phyloP scores from a whole-genome alignment of 2,888 invertebrate genomes.

The Eulithis testata region DNA sequence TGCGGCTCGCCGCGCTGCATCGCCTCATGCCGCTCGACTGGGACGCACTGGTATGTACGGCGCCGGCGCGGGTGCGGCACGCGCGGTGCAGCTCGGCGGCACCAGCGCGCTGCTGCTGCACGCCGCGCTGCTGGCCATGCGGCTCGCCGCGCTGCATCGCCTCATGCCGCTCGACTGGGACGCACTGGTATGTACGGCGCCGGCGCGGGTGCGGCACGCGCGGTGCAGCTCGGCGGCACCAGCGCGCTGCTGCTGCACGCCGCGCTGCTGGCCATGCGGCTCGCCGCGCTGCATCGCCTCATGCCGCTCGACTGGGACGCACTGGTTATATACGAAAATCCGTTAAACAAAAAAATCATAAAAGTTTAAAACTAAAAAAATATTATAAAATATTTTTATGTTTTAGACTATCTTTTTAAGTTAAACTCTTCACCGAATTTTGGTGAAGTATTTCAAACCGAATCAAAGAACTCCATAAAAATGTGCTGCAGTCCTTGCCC shows the following conservation, averaged over 20 bases:
- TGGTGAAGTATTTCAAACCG: no score
- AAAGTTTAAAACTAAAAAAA: no score
- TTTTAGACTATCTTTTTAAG: no score
- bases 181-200: no score
- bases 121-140: slow-evolving; percentile 63
- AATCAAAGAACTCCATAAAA: no score
- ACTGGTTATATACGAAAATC: no score
- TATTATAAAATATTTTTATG: no score
- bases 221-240: slow-evolving; percentile 70
- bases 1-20: slow-evolving; percentile 70
- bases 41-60: no score
- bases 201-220: slow-evolving; percentile 69
- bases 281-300: slow-evolving; percentile 68
- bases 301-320: slow-evolving; percentile 74
- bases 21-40: slow-evolving; percentile 75
- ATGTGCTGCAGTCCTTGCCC: no score
- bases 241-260: slow-evolving; percentile 70
- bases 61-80: no score
- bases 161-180: slow-evolving; percentile 77
- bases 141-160: slow-evolving; percentile 66
- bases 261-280: slow-evolving; percentile 65
- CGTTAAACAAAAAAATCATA: no score
- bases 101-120: slow-evolving; percentile 71
- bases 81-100: slow-evolving; percentile 71
- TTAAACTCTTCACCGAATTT: no score